A percentile compares a stretch with the other conserved stretches of the same genome.
Conservation (phyloP, 2,113 vertebrate genomes). For the Ia io region DNA sequence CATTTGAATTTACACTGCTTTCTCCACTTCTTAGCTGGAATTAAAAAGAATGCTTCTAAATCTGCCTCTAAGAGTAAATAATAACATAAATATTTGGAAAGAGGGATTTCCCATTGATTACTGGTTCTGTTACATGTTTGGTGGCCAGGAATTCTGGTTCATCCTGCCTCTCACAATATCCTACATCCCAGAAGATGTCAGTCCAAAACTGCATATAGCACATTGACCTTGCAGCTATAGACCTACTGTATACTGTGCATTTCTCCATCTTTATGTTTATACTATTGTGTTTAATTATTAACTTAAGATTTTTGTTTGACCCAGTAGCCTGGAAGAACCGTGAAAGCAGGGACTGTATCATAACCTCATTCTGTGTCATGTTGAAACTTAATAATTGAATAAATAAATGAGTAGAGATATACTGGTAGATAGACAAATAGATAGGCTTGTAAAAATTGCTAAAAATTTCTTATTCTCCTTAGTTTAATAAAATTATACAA, state of each 20-base stretch:
- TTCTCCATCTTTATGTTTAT: not conserved
- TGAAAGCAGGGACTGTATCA: not conserved
- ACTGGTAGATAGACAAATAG: not conserved
- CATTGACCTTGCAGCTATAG: not conserved
- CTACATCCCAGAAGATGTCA: not conserved
- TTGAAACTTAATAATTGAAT: not conserved
- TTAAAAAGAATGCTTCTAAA: not conserved
- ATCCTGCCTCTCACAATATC: not conserved
- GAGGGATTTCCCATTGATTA: not conserved
- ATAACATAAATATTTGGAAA: not conserved
- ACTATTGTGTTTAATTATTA: not conserved
- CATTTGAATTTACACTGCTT: not conserved
- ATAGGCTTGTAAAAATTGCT: not conserved
- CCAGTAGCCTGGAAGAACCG: not conserved
- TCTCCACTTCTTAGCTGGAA: not conserved
- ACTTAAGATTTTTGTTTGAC: not conserved
- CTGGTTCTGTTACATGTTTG: not conserved
- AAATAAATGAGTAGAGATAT: not conserved
- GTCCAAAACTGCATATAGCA: rapidly evolving
- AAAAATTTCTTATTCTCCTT: not conserved
- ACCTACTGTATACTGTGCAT: not conserved
- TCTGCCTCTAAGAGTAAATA: not conserved
- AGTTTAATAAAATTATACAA: slow-evolving; percentile 5
- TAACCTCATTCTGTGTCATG: not conserved
- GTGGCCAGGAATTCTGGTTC: not conserved